These are phyloP conservation scores for Drosophila yooni DNA, from an alignment of 2,888 invertebrate genomes.

Conservation along the genomic window DNA sequence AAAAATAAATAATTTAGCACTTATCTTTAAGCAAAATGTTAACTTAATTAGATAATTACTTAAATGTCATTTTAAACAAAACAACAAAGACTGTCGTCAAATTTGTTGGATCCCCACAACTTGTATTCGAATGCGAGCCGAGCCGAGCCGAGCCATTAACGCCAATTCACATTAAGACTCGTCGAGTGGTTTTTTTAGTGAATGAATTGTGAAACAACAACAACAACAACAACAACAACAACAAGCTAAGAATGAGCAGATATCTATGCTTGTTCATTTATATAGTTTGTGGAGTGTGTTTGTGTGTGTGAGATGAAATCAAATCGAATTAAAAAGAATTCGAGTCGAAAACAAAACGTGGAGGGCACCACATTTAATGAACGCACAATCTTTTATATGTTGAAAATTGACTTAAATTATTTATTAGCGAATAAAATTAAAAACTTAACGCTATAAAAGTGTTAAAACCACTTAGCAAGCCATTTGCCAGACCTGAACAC, in stretches of 20 bases:
- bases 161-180: slow-evolving; percentile 17
- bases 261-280: slow-evolving; percentile 8
- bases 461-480: slow-evolving; percentile 83
- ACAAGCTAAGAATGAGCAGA: slow-evolving; percentile 12
- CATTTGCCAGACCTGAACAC: slow-evolving; percentile 62
- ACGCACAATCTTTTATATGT: slow-evolving; percentile 73
- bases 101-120: slow-evolving; percentile 31
- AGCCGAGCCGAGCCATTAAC: slow-evolving; percentile 35
- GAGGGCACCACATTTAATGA: slow-evolving; percentile 65
- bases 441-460: slow-evolving; percentile 83
- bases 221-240: slow-evolving; percentile 6
- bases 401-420: slow-evolving; percentile 79
- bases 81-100: slow-evolving; percentile 57
- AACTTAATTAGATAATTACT: slow-evolving; percentile 82
- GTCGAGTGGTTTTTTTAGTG: slow-evolving; percentile 44
- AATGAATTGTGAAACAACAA: slow-evolving; percentile 48
- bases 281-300: slow-evolving; percentile 10
- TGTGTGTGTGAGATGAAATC: slow-evolving; percentile 40
- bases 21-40: slow-evolving; percentile 80
- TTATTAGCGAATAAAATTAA: slow-evolving; percentile 81
- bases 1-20: slow-evolving; percentile 73
- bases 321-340: slow-evolving; percentile 49
- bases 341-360: slow-evolving; percentile 63
- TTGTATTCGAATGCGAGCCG: slow-evolving; percentile 38
- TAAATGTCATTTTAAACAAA: slow-evolving; percentile 73